These are phyloP conservation scores for Meriones unguiculatus DNA, from an alignment of 2,113 vertebrate genomes.

Conservation along the genomic window DNA sequence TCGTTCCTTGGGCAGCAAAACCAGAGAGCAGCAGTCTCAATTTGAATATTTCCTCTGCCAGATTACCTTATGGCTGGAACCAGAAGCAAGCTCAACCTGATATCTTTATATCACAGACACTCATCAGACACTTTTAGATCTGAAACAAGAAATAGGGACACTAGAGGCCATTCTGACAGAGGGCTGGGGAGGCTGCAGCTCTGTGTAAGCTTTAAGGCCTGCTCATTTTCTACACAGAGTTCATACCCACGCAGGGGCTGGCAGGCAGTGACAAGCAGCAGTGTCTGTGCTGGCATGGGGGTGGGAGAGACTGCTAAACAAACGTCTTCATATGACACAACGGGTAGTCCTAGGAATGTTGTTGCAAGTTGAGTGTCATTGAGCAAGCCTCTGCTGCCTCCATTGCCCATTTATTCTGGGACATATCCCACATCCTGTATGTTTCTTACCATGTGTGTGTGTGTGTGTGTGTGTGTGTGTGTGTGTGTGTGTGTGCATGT, in stretches of 20 bases:
- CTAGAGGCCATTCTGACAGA: not conserved
- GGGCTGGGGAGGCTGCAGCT: too few relatives aligned
- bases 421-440: fast-evolving
- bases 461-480: not conserved
- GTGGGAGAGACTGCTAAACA: not conserved
- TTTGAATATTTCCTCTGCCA: not conserved
- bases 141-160: not conserved
- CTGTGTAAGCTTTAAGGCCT: fast-evolving
- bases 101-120: not conserved
- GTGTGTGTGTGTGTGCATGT: not conserved
- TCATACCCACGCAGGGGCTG: fast-evolving
- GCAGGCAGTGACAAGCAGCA: not conserved
- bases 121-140: not conserved
- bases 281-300: not conserved
- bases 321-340: fast-evolving
- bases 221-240: fast-evolving
- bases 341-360: not conserved
- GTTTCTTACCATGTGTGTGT: not conserved
- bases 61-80: too few relatives aligned
- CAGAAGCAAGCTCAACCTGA: not conserved
- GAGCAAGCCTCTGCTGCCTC: not conserved
- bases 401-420: not conserved
- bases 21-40: too few relatives aligned
- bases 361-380: not conserved
- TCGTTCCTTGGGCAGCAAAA: too few relatives aligned